Base-by-base conservation (phyloP, 1,140 invertebrate genomes). In the Zophobas morio region DNA sequence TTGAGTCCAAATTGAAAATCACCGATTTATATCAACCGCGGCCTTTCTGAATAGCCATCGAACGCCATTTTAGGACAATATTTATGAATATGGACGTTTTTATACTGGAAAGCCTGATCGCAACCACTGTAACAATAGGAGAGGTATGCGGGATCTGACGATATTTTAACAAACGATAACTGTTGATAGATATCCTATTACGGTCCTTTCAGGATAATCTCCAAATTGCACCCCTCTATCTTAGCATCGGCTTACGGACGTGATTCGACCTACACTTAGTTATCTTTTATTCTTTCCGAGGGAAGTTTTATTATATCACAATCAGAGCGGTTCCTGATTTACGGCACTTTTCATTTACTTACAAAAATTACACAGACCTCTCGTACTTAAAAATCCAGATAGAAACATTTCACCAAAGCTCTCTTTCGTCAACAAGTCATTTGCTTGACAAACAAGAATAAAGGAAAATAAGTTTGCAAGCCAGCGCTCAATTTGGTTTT, bases 181-280 rank as follows among this genome's bases (percentile, higher is more conserved):
- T 73, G 71, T 73, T 73, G 71, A 73, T 73, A 73, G 71, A 73
- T 73, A 73, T 73, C 71, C 71, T 73, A 73, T 73, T 73, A 73
- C 54, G 49, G 51, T 53, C 54, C 51, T 73, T 73, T 73, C 49
- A 56, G 71, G 71, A 73, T 73, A 73, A 73, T 73, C 71, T 73
- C 71, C 56, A 73, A 73, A 73, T 73, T 73, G 71, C 54, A 42
- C 71, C 54, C 63, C 54, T 73, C 71, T 73, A 73, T 73, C 71
- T 73, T 73, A 73, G 40, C 49, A 73, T 54, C 49, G 71, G 71
- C 54, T 73, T 73, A 73, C 71, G 71, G 51, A 73, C 71, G 71
- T 73, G 71, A 53, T 56, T 73, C 71, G 51, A 73, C 54, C 71
- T 73, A 73, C 33, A 66, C 60, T 66, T 46, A 39, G 71, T 73